These are phyloP conservation scores for Drosophila quadrilineata DNA, from an alignment of 1,140 invertebrate species.

Conservation along the genomic window DNA sequence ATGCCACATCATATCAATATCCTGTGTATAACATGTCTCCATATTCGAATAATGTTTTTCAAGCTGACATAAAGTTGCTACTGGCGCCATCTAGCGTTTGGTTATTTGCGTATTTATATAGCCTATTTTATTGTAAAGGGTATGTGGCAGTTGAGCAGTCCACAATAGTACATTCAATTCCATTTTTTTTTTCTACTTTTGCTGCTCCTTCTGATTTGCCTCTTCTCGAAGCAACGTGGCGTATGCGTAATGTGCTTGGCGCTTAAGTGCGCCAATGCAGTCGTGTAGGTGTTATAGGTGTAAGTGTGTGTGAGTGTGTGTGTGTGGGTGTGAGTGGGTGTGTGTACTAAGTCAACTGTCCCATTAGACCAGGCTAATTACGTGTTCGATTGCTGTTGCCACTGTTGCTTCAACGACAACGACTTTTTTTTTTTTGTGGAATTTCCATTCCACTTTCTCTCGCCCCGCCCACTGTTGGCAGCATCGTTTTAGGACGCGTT, in stretches of 20 bases:
- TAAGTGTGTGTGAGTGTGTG: background rate
- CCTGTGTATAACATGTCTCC: too few relatives aligned
- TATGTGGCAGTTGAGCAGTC: too few relatives aligned
- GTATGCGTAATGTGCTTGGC: constrained; percentile 72
- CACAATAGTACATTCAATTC: too few relatives aligned
- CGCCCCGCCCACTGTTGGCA: too few relatives aligned
- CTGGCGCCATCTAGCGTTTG: too few relatives aligned
- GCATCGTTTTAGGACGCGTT: constrained; percentile 18
- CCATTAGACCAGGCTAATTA: constrained; percentile 20
- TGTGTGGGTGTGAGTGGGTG: constrained; percentile 1
- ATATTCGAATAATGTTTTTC: too few relatives aligned
- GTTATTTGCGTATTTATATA: too few relatives aligned
- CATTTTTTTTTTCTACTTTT: background rate
- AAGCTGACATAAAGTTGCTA: too few relatives aligned
- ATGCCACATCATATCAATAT: too few relatives aligned
- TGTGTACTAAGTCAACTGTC: constrained; percentile 15
- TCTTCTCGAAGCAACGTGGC: constrained; percentile 54
- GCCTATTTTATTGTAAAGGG: too few relatives aligned
- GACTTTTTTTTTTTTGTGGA: background rate
- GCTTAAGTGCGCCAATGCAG: constrained; percentile 61
- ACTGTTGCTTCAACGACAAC: too few relatives aligned
- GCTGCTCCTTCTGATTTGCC: constrained; percentile 6
- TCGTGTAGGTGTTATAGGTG: constrained; percentile 19
- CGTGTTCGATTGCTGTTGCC: constrained; percentile 15
- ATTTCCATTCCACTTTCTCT: constrained; percentile 15